Conservation (phyloP, 1,140 invertebrate species). For the Mercenaria mercenaria region DNA sequence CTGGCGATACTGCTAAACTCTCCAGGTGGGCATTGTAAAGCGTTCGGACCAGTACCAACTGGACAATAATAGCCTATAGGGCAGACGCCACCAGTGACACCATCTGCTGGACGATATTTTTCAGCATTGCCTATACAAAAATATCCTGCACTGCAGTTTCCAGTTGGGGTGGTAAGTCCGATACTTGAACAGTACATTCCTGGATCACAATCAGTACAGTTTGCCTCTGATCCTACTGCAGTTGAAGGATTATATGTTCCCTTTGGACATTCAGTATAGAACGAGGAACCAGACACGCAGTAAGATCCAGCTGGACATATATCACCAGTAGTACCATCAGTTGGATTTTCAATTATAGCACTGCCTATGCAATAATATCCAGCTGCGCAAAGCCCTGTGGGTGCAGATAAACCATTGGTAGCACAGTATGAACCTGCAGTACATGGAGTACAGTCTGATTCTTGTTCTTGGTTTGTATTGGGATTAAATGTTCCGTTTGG, state of each 20-base stretch:
- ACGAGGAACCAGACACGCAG: conserved; percentile 75
- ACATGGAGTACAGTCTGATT: conserved; percentile 77
- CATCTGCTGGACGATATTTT: conserved; percentile 77
- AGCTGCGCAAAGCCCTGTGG: conserved; percentile 71
- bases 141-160: conserved; percentile 82
- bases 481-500: conserved; percentile 80
- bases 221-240: conserved; percentile 67
- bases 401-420: conserved; percentile 68
- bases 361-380: conserved; percentile 77
- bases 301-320: conserved; percentile 78
- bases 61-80: conserved; percentile 79
- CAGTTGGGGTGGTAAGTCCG: conserved; percentile 75
- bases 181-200: conserved; percentile 79
- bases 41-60: conserved; percentile 74
- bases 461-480: conserved; percentile 67
- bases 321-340: conserved; percentile 76
- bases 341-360: conserved; percentile 70
- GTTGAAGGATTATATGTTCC: conserved; percentile 77
- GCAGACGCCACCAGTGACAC: conserved; percentile 78
- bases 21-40: conserved; percentile 78
- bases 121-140: conserved; percentile 79
- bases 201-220: conserved; percentile 77
- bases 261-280: conserved; percentile 71
- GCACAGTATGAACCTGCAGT: conserved; percentile 75
- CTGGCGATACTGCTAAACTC: conserved; percentile 75